Percentiles rank a stretch among this genome's conserved stretches.
Conservation (phyloP, 2,888 invertebrate genomes). For the Chouioia cunea region DNA sequence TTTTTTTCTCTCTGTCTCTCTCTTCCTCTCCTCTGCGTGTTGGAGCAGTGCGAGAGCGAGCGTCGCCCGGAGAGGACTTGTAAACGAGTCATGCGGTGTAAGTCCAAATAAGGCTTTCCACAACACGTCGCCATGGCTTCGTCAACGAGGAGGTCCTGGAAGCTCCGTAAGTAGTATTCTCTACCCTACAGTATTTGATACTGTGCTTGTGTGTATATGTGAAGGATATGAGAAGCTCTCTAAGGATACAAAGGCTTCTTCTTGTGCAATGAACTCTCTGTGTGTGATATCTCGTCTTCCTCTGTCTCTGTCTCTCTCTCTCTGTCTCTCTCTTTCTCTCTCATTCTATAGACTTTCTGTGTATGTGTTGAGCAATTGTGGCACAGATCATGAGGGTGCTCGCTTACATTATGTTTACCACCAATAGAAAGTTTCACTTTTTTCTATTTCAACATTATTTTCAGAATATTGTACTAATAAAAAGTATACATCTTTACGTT, state of each 20-base stretch:
- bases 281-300: not conserved
- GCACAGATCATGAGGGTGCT: too few relatives aligned
- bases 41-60: too few relatives aligned
- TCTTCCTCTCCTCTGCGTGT: not conserved
- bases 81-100: not conserved
- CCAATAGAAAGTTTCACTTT: not conserved
- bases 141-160: conserved; percentile 81
- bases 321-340: conserved; percentile 5
- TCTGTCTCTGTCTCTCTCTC: conserved; percentile 5
- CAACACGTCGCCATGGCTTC: conserved; percentile 62
- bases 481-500: too few relatives aligned
- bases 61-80: too few relatives aligned
- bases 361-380: too few relatives aligned
- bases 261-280: too few relatives aligned
- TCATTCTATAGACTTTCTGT: not conserved
- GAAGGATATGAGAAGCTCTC: too few relatives aligned
- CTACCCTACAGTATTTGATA: not conserved
- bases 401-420: not conserved
- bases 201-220: too few relatives aligned
- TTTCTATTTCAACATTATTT: not conserved
- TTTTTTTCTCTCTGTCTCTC: not conserved
- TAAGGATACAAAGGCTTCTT: too few relatives aligned
- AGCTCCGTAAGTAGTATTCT: conserved; percentile 78
- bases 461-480: too few relatives aligned
- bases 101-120: not conserved